A percentile compares a stretch with the other conserved stretches of the same genome.
These are phyloP conservation scores for Hipposideros larvatus DNA, from an alignment of 2,797 vertebrate genomes.

Conservation along the genomic window DNA sequence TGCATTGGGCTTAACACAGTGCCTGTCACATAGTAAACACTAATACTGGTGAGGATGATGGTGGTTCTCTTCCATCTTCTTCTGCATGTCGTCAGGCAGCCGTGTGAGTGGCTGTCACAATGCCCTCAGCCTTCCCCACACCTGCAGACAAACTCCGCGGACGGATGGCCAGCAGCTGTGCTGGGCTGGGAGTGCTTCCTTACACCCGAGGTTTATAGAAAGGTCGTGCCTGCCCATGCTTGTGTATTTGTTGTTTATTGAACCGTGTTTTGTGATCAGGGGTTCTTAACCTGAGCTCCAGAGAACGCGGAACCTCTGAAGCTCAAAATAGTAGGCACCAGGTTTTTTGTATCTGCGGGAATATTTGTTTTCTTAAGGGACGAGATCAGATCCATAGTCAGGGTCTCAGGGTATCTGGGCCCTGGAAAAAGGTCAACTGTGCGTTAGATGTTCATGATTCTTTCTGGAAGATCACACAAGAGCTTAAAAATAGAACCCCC, in stretches of 20 bases:
- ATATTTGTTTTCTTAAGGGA: background rate
- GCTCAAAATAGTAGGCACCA: background rate
- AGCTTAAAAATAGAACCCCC: background rate
- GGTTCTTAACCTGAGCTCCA: background rate
- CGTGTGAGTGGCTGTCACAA: fast-evolving
- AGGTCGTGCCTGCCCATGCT: too few species aligned
- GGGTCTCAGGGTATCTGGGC: background rate
- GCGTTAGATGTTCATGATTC: background rate
- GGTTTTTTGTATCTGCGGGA: background rate
- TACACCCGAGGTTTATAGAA: background rate
- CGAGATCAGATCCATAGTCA: background rate
- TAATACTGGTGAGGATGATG: fast-evolving
- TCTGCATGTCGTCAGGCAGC: background rate
- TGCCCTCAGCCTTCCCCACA: fast-evolving
- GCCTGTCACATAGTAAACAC: background rate
- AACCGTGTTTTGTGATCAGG: background rate
- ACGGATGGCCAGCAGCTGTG: background rate
- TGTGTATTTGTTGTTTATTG: background rate
- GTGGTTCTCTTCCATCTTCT: too few species aligned
- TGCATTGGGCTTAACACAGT: fast-evolving
- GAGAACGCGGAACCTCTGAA: background rate
- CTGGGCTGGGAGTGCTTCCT: background rate
- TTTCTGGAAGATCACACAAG: background rate
- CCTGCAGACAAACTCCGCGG: background rate
- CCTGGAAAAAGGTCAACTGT: background rate